Conservation (phyloP, 2,888 invertebrate genomes). For the Aporophyla nigra region DNA sequence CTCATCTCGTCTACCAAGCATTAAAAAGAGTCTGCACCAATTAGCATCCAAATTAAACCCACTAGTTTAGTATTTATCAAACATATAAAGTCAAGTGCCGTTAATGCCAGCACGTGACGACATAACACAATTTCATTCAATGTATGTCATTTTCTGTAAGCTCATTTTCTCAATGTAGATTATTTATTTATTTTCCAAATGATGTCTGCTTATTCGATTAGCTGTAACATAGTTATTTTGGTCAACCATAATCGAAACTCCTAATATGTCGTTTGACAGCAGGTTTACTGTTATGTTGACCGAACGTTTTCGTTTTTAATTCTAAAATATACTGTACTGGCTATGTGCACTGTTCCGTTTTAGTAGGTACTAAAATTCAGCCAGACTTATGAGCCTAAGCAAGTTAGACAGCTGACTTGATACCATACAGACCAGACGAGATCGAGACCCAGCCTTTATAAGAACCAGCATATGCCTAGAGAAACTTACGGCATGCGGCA, state of each 20-base stretch:
- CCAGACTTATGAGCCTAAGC: not conserved
- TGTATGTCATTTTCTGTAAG: not conserved
- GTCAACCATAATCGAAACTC: not conserved
- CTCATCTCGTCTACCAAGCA: slow-evolving; percentile 47
- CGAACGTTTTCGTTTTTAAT: not conserved
- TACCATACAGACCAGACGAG: not conserved
- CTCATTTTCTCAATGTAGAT: not conserved
- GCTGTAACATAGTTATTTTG: not conserved
- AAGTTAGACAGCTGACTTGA: not conserved
- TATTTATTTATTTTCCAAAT: not conserved
- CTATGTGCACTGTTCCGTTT: not conserved
- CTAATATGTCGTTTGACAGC: not conserved
- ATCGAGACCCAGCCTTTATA: not conserved
- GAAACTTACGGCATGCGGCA: not conserved
- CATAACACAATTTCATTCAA: not conserved
- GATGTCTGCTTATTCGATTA: not conserved
- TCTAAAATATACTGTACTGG: not conserved
- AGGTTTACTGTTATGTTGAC: not conserved
- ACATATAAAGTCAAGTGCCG: not conserved
- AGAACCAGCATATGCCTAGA: not conserved
- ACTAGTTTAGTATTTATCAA: not conserved
- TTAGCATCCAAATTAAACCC: not conserved
- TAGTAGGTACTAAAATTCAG: not conserved
- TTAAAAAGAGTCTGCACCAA: slow-evolving; percentile 20
- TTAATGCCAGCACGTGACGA: not conserved